Conservation (phyloP, 2,888 invertebrate species). For the Amitus sp. region DNA sequence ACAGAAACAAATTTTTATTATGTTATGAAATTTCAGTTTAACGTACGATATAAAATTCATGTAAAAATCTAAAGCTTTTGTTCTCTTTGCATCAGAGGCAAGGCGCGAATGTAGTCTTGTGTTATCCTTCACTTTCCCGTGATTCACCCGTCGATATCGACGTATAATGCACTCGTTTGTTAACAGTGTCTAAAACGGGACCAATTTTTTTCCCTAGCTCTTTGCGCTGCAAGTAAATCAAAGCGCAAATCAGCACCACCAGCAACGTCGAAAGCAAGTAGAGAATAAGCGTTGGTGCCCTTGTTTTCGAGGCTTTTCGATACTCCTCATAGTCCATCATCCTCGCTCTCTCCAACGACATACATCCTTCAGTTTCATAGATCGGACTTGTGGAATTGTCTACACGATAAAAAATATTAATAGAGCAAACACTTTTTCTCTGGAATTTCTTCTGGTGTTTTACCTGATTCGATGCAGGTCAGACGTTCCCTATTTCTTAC, state of each 20-base stretch:
- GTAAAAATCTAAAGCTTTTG: no score
- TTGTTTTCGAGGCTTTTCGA: conserved; percentile 16
- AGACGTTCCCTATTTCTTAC: conserved; percentile 70
- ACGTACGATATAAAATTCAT: no score
- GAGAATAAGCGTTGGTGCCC: conserved; percentile 48
- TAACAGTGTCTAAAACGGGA: conserved; percentile 73
- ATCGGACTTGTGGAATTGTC: conserved; percentile 16
- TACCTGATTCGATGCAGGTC: conserved; percentile 65
- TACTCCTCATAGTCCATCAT: conserved; percentile 15
- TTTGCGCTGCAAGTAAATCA: conserved; percentile 73
- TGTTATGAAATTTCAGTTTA: no score
- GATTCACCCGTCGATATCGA: conserved; percentile 73
- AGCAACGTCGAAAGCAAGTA: conserved; percentile 63
- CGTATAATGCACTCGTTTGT: conserved; percentile 78
- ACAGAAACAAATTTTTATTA: neutral
- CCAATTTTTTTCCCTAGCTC: conserved; percentile 70
- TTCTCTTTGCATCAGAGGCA: no score
- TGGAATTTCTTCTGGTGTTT: no score
- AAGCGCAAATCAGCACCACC: conserved; percentile 68
- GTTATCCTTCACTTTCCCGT: conserved; percentile 53
- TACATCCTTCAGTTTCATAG: conserved; percentile 25
- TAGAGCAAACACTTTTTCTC: no score
- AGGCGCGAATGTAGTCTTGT: no score
- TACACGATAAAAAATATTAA: conserved; percentile 1
- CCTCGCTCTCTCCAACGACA: conserved; percentile 10